Percentiles rank a stretch among this genome's conserved stretches.
These are phyloP conservation scores for Drosophila sordidapex DNA, from an alignment of 2,888 invertebrate species.

Conservation along the genomic window DNA sequence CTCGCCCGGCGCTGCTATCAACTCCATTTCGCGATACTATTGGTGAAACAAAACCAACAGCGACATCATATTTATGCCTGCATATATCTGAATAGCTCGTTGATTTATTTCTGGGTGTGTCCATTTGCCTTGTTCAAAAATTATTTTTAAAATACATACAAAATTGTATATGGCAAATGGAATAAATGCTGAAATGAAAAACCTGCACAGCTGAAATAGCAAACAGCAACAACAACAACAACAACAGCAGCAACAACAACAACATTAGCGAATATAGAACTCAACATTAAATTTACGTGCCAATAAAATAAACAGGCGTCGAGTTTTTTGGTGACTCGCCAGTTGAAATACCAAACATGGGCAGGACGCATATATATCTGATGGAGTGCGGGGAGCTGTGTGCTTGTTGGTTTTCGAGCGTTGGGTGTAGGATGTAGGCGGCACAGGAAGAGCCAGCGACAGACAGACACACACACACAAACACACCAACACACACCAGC, in stretches of 20 bases:
- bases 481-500: slow-evolving; percentile 11
- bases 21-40: slow-evolving; percentile 44
- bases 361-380: slow-evolving; percentile 38
- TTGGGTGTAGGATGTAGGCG: slow-evolving; percentile 17
- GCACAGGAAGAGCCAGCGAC: slow-evolving; percentile 56
- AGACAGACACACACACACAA: slow-evolving; percentile 42
- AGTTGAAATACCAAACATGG: slow-evolving; percentile 57
- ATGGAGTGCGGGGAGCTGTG: neutral
- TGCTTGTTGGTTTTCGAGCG: neutral
- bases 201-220: slow-evolving; percentile 35
- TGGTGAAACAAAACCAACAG: slow-evolving; percentile 19
- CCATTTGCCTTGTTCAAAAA: slow-evolving; percentile 61
- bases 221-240: slow-evolving; percentile 12
- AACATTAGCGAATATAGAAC: slow-evolving; percentile 18
- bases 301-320: slow-evolving; percentile 80
- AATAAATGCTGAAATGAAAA: slow-evolving; percentile 62
- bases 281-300: slow-evolving; percentile 81
- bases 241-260: slow-evolving; percentile 5
- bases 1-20: slow-evolving; percentile 5
- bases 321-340: slow-evolving; percentile 78
- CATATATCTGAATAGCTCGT: slow-evolving; percentile 31
- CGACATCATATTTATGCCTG: slow-evolving; percentile 34
- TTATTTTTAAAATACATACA: slow-evolving; percentile 67
- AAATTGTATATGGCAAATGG: slow-evolving; percentile 36
- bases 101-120: slow-evolving; percentile 63